Percentiles rank a stretch among this genome's conserved stretches.
These are phyloP conservation scores for Megaceryle alcyon DNA, from an alignment of 2,797 vertebrate genomes.

Conservation along the genomic window DNA sequence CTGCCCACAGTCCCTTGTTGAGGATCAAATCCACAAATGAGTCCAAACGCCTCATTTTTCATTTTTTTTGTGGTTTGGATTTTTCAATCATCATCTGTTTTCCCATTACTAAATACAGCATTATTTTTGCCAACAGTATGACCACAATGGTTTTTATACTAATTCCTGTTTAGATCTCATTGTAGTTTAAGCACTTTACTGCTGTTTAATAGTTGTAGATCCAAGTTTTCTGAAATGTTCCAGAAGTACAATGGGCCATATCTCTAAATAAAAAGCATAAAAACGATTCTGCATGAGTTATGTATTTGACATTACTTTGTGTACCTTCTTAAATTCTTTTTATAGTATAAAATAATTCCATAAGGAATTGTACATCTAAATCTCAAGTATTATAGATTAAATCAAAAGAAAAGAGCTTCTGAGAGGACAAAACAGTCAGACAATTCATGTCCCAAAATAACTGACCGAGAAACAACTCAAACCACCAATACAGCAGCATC, in stretches of 20 bases:
- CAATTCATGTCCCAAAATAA: slow-evolving; percentile 32
- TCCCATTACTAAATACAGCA: slow-evolving; percentile 19
- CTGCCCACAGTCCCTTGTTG: background rate
- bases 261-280: background rate
- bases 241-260: background rate
- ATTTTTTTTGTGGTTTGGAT: slow-evolving; percentile 29
- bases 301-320: background rate
- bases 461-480: slow-evolving; percentile 38
- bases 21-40: background rate
- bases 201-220: background rate
- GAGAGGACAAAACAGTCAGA: slow-evolving; percentile 18
- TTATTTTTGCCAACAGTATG: slow-evolving; percentile 31
- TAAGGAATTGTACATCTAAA: background rate
- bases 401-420: slow-evolving; percentile 33
- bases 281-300: background rate
- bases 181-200: slow-evolving; percentile 29
- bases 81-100: slow-evolving; percentile 52
- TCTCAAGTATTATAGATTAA: slow-evolving; percentile 4
- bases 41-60: background rate
- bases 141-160: slow-evolving; percentile 27
- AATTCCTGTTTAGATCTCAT: background rate
- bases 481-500: slow-evolving; percentile 29
- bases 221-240: background rate
- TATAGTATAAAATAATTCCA: background rate
- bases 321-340: background rate